A percentile compares a stretch with the other conserved stretches of the same genome.
These are phyloP conservation scores for Atethmia centrago DNA, from an alignment of 2,888 invertebrate species.

Conservation along the genomic window DNA sequence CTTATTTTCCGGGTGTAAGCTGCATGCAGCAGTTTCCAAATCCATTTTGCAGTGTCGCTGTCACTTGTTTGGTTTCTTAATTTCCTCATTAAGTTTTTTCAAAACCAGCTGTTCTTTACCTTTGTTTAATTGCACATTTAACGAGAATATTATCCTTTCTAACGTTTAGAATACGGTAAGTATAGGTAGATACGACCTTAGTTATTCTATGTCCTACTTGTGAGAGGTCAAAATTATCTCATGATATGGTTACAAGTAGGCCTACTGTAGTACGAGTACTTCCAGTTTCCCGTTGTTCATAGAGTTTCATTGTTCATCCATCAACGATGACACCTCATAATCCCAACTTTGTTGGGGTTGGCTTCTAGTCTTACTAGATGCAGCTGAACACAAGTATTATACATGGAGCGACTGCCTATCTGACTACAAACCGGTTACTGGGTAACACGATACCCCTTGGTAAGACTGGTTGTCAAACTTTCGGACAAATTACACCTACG, in stretches of 20 bases:
- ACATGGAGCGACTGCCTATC: no score
- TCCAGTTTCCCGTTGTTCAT: constrained; percentile 18
- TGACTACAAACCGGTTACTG: no score
- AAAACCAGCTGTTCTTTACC: neutral
- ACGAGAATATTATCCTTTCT: neutral
- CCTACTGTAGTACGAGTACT: no score
- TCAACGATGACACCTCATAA: no score
- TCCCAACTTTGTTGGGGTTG: no score
- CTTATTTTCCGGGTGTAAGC: neutral
- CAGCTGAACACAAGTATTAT: no score
- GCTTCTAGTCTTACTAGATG: no score
- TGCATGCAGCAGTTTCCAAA: neutral
- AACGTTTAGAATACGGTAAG: constrained; percentile 1
- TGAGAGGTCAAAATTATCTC: constrained; percentile 42
- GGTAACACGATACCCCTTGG: no score
- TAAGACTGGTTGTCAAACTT: no score
- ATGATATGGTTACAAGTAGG: constrained; percentile 29
- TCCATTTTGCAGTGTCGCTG: neutral
- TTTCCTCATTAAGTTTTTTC: neutral
- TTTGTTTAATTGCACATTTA: constrained; percentile 1
- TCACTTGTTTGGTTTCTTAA: neutral
- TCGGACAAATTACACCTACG: no score
- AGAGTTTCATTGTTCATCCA: constrained; percentile 29
- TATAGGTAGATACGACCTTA: constrained; percentile 12
- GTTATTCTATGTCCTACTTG: constrained; percentile 23